Conservation (phyloP, 2,888 invertebrate species). For the Linhomoeus sp. region DNA sequence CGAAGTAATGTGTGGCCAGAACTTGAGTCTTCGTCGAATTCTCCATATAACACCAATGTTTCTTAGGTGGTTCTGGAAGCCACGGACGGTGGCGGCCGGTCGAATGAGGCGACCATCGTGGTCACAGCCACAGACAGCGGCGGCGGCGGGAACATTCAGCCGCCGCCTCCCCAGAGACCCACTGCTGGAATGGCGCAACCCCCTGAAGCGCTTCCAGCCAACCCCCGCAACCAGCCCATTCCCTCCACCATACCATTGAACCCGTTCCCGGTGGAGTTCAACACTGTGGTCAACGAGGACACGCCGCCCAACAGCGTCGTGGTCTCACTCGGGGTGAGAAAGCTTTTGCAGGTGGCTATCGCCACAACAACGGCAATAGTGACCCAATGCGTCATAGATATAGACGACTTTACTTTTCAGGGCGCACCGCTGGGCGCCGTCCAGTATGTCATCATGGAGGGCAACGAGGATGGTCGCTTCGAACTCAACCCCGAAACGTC, state of each 20-base stretch:
- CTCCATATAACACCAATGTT: background rate
- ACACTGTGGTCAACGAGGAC: conserved; percentile 13
- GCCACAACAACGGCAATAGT: too few relatives aligned
- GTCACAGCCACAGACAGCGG: conserved; percentile 8
- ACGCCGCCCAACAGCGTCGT: conserved; percentile 21
- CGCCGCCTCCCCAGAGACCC: background rate
- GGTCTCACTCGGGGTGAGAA: conserved; percentile 17
- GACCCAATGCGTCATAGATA: too few relatives aligned
- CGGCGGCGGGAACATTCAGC: background rate
- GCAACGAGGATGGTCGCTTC: conserved; percentile 5
- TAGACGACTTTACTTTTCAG: too few relatives aligned
- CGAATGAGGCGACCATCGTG: conserved; percentile 12
- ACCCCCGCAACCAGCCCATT: background rate
- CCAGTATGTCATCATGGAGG: background rate
- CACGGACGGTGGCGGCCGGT: conserved; percentile 14
- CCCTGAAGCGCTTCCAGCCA: background rate
- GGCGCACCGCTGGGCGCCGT: too few relatives aligned
- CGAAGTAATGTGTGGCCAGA: conserved; percentile 8
- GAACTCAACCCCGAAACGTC: conserved; percentile 2
- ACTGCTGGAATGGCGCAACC: background rate
- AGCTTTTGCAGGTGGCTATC: too few relatives aligned
- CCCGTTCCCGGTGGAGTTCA: background rate
- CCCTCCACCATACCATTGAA: too few relatives aligned
- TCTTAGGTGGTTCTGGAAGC: conserved; percentile 14
- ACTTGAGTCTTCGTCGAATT: background rate